A percentile compares a stretch with the other conserved stretches of the same genome.
Evolutionary conservation across 1,140 invertebrate species (phyloP).

Genomic region (Drosophila mojavensis): DNA sequence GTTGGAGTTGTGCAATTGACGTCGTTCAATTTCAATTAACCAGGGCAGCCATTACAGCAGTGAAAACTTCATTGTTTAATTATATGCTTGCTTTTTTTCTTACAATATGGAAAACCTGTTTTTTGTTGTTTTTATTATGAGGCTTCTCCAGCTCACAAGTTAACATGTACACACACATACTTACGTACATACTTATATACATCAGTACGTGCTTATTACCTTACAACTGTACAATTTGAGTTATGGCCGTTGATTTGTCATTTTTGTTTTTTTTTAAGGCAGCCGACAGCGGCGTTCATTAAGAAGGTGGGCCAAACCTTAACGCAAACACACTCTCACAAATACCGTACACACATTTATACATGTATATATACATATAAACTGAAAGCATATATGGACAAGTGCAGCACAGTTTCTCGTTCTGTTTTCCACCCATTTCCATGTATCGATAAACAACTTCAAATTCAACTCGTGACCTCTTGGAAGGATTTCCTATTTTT

Average conservation of each 20-base stretch:
- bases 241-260: constrained; percentile 55
- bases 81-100: constrained; percentile 20
- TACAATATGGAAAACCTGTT: constrained; percentile 42
- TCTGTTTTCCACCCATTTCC: constrained; percentile 34
- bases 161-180: constrained; percentile 5
- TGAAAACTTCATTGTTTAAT: constrained; percentile 51
- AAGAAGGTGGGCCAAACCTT: constrained; percentile 56
- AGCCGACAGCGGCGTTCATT: constrained; percentile 30
- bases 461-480: constrained; percentile 82
- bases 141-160: constrained; percentile 37
- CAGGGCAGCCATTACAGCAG: constrained; percentile 55
- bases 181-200: constrained; percentile 27
- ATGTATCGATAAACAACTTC: constrained; percentile 51
- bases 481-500: constrained; percentile 75
- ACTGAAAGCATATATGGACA: constrained; percentile 32
- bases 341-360: constrained; percentile 2
- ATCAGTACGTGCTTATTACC: constrained; percentile 39
- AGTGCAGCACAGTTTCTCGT: constrained; percentile 48
- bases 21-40: constrained; percentile 63
- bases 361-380: neutral
- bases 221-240: constrained; percentile 52
- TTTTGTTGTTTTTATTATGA: constrained; percentile 34
- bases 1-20: constrained; percentile 67
- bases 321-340: constrained; percentile 31
- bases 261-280: constrained; percentile 27